Conservation (phyloP, 2,888 invertebrate species). For the Leucoma salicis region DNA sequence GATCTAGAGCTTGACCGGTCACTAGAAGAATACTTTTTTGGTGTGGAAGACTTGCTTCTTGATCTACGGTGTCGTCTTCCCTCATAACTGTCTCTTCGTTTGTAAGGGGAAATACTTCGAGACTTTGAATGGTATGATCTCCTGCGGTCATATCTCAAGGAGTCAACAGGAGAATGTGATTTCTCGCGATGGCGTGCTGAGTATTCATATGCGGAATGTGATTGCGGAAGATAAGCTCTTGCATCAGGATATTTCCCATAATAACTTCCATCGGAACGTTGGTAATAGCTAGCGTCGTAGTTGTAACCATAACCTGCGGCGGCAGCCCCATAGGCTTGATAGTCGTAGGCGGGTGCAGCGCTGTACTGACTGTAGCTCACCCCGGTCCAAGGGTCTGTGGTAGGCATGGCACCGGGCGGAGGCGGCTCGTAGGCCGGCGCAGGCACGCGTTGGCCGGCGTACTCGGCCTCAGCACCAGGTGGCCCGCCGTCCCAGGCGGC, state of each 20-base stretch:
- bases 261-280: slow-evolving; percentile 46
- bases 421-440: slow-evolving; percentile 43
- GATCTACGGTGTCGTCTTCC: slow-evolving; percentile 50
- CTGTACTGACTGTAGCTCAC: slow-evolving; percentile 70
- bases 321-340: slow-evolving; percentile 49
- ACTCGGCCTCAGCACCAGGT: slow-evolving; percentile 78
- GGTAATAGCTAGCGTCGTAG: slow-evolving; percentile 63
- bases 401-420: slow-evolving; percentile 44
- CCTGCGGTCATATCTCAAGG: slow-evolving; percentile 42
- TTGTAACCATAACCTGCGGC: slow-evolving; percentile 52
- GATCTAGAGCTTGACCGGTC: slow-evolving; percentile 60
- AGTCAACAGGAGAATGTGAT: slow-evolving; percentile 39
- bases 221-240: slow-evolving; percentile 11
- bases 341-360: slow-evolving; percentile 57
- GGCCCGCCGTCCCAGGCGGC: slow-evolving; percentile 79
- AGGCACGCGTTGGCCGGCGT: slow-evolving; percentile 59
- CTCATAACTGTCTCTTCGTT: slow-evolving; percentile 51
- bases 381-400: slow-evolving; percentile 75
- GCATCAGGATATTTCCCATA: slow-evolving; percentile 49
- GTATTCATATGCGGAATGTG: slow-evolving; percentile 14
- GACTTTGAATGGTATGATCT: slow-evolving; percentile 52
- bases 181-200: slow-evolving; percentile 29
- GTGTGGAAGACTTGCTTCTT: slow-evolving; percentile 51
- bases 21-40: slow-evolving; percentile 63
- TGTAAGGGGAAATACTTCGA: slow-evolving; percentile 59